Evolutionary conservation across 2,888 invertebrate genomes (phyloP).

Genomic region (Cremastobaeus sp.): DNA sequence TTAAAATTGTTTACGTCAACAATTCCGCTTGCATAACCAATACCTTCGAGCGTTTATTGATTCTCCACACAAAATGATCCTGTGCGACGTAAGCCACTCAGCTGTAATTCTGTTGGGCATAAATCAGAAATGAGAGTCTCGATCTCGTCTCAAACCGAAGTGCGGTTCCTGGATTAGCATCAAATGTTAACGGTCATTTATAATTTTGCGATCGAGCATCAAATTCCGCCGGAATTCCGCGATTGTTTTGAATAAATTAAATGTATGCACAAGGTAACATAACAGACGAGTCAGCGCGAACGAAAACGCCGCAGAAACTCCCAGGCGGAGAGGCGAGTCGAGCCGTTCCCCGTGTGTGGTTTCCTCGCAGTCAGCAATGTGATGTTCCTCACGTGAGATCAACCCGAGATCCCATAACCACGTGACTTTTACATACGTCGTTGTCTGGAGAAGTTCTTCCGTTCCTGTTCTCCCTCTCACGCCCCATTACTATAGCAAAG

Average conservation of each 20-base stretch:
- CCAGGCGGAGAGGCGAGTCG: no score
- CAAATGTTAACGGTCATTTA: no score
- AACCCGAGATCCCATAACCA: not conserved
- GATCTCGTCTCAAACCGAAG: no score
- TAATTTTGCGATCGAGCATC: no score
- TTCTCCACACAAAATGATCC: no score
- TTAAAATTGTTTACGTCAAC: constrained; percentile 49
- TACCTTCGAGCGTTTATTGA: constrained; percentile 2
- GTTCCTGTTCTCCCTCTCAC: constrained; percentile 41
- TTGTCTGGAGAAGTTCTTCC: constrained; percentile 41
- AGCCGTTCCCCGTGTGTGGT: constrained; percentile 7
- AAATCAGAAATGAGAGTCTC: constrained; percentile 28
- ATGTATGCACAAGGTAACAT: no score
- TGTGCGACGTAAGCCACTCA: no score
- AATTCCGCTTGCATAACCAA: constrained; percentile 16
- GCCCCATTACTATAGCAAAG: constrained; percentile 41
- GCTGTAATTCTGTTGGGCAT: constrained; percentile 1
- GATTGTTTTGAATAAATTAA: no score
- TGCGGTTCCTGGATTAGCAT: constrained; percentile 27
- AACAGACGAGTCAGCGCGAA: no score
- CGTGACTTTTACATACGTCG: constrained; percentile 22
- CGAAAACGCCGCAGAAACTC: no score
- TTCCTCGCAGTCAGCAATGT: constrained; percentile 16
- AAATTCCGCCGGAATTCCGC: no score
- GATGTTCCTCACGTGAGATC: constrained; percentile 13